These are phyloP conservation scores for Bacillus rossius DNA, from an alignment of 1,140 invertebrate genomes.

Conservation along the genomic window DNA sequence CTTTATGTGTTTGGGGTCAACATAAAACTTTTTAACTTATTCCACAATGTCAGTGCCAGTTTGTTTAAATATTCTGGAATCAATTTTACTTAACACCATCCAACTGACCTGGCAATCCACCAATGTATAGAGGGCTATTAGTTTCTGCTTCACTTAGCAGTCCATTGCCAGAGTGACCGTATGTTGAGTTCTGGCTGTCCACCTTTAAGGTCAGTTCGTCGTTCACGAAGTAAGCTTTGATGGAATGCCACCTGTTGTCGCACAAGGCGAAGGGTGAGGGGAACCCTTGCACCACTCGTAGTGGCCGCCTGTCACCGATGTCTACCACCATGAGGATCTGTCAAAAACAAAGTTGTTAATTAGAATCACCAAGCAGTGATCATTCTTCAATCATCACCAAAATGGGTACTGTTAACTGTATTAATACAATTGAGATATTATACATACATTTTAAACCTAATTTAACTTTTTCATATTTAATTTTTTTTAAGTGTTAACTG, in stretches of 20 bases:
- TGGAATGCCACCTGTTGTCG: constrained; percentile 83
- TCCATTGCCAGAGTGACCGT: constrained; percentile 44
- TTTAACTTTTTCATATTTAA: too few species aligned
- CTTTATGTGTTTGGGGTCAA: too few species aligned
- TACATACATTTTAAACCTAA: too few species aligned
- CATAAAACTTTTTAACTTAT: too few species aligned
- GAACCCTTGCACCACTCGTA: constrained; percentile 52
- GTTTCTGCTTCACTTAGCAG: constrained; percentile 42
- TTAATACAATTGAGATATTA: too few species aligned
- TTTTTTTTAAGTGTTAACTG: too few species aligned
- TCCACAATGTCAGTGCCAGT: too few species aligned
- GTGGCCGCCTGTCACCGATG: constrained; percentile 55
- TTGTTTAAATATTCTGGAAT: too few species aligned
- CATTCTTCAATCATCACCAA: too few species aligned
- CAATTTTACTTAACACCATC: too few species aligned
- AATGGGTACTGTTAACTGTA: too few species aligned
- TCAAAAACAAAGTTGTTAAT: constrained; percentile 11
- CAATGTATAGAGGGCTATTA: constrained; percentile 69
- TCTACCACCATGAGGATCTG: constrained; percentile 64
- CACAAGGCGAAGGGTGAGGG: constrained; percentile 62
- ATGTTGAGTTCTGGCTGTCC: constrained; percentile 55
- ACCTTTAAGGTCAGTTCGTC: constrained; percentile 65
- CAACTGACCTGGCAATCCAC: constrained; percentile 71
- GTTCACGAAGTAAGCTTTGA: constrained; percentile 65
- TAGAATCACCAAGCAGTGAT: too few species aligned